A percentile compares a stretch with the other conserved stretches of the same genome.
Conservation (phyloP, 2,797 vertebrate species). For the Gobio occitaniae region DNA sequence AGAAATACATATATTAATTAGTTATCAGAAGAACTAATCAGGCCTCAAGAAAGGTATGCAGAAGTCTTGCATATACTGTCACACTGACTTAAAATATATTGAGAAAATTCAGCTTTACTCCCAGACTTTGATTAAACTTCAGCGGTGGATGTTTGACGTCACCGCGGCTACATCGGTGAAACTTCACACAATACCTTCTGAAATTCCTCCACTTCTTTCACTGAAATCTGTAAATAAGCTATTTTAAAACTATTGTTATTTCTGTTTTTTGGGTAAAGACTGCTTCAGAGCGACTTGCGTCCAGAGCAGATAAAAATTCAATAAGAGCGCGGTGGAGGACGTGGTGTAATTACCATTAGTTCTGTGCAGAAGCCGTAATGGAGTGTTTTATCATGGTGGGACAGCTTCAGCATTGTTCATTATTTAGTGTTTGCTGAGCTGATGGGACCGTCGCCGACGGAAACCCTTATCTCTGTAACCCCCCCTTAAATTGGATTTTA, state of each 20-base stretch:
- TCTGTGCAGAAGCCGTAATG: constrained; percentile 86
- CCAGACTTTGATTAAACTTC: not conserved
- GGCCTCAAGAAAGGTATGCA: not conserved
- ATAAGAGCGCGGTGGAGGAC: constrained; percentile 81
- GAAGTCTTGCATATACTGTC: not conserved
- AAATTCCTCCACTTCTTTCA: constrained; percentile 41
- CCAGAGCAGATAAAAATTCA: constrained; percentile 90
- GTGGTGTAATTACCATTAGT: constrained; percentile 96
- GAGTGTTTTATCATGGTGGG: constrained; percentile 90
- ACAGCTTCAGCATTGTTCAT: constrained; percentile 91
- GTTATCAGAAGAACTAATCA: not conserved
- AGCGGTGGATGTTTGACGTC: not conserved
- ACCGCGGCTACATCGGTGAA: constrained; percentile 17
- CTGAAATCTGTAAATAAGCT: constrained; percentile 56
- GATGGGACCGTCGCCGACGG: constrained; percentile 80
- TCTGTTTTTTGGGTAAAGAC: constrained; percentile 68
- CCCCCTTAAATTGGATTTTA: constrained; percentile 92
- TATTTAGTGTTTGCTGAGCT: constrained; percentile 97
- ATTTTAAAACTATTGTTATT: constrained; percentile 62
- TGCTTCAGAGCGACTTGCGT: constrained; percentile 66
- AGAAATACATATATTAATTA: not conserved
- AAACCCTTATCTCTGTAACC: constrained; percentile 84
- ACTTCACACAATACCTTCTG: constrained; percentile 29
- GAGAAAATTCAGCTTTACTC: constrained; percentile 5
- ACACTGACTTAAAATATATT: not conserved